phyloP scores from a whole-genome alignment of 2,888 invertebrate genomes.

The Drosophila monieri region DNA sequence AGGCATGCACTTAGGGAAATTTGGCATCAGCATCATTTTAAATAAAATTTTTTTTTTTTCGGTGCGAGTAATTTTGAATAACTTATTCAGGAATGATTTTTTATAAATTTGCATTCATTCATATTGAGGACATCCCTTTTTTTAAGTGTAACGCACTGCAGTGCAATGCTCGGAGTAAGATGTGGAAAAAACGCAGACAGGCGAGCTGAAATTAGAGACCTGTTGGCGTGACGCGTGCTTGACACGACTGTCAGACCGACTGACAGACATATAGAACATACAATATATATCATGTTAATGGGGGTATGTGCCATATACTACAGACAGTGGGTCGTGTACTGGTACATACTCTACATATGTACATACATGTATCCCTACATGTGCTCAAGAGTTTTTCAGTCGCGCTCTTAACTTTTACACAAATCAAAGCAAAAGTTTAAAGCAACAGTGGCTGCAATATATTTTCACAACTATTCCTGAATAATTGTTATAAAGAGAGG shows the following conservation, averaged over 20 bases:
- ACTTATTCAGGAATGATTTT: too few species aligned
- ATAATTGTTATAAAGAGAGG: too few species aligned
- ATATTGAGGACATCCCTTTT: not conserved
- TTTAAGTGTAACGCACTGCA: slow-evolving; percentile 14
- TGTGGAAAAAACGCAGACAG: slow-evolving; percentile 12
- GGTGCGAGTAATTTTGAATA: too few species aligned
- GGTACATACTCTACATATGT: not conserved
- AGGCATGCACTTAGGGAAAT: slow-evolving; percentile 1
- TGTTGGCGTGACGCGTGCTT: slow-evolving; percentile 61
- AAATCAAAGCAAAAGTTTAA: slow-evolving; percentile 3
- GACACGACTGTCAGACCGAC: slow-evolving; percentile 44
- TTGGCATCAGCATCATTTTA: too few species aligned
- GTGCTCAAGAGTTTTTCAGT: not conserved
- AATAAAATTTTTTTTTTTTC: too few species aligned
- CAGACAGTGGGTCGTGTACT: not conserved
- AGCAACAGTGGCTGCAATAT: slow-evolving; percentile 9
- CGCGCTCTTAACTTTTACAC: slow-evolving; percentile 6
- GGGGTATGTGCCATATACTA: not conserved
- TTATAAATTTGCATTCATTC: too few species aligned
- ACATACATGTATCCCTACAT: not conserved
- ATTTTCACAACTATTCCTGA: not conserved
- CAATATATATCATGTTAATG: not conserved
- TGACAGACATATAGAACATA: slow-evolving; percentile 14
- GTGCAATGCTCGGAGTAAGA: slow-evolving; percentile 8
- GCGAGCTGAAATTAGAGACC: slow-evolving; percentile 55